Evolutionary conservation across 2,888 invertebrate genomes (phyloP).

Genomic region (Eueremaeus valkanovi): DNA sequence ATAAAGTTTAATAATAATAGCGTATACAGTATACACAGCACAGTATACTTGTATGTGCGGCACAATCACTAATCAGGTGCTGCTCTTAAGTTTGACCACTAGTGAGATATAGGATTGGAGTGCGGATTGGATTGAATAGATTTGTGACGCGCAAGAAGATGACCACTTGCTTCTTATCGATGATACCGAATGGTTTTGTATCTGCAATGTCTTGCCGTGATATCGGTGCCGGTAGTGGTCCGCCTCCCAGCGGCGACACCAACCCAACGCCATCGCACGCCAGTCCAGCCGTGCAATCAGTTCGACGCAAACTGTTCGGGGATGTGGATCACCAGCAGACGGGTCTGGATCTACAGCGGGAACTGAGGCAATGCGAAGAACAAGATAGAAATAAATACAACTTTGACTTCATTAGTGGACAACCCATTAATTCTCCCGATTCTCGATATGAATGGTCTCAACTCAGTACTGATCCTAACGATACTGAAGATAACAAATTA

Average conservation of each 20-base stretch:
- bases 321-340: conserved; percentile 10
- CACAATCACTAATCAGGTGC: not conserved
- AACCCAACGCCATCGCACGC: conserved; percentile 58
- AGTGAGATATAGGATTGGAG: conserved; percentile 1
- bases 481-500: not conserved
- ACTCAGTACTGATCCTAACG: not conserved
- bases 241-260: conserved; percentile 93
- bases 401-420: conserved; percentile 21
- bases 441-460: conserved; percentile 32
- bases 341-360: not conserved
- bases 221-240: conserved; percentile 72
- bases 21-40: too few species aligned
- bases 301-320: conserved; percentile 3
- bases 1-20: not conserved
- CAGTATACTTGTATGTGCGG: not conserved
- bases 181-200: not conserved
- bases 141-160: not conserved
- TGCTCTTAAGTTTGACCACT: not conserved
- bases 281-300: conserved; percentile 1
- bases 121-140: not conserved
- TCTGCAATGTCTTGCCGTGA: conserved; percentile 29
- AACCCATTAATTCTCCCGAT: not conserved
- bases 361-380: conserved; percentile 19
- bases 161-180: conserved; percentile 6
- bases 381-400: conserved; percentile 9